Conservation (phyloP, 37 sponge, comb jelly and placozoan species). For the Cliona cf. orientalis region DNA sequence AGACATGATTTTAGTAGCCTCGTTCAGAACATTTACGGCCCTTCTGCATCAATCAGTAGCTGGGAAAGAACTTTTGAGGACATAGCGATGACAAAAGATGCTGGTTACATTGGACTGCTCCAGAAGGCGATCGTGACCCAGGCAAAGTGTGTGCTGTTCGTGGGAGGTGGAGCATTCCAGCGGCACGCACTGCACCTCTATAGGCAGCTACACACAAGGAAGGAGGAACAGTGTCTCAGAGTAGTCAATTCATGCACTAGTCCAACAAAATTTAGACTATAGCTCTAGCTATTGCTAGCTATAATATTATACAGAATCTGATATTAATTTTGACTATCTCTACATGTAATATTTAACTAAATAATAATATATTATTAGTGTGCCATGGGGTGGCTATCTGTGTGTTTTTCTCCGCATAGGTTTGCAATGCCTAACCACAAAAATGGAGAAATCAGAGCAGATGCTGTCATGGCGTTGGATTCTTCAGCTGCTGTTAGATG, state of each 20-base stretch:
- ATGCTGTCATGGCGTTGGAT: background rate
- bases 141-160: slow-evolving; percentile 55
- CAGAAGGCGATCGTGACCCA: slow-evolving; percentile 32
- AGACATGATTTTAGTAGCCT: background rate
- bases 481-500: background rate
- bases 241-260: slow-evolving; percentile 30
- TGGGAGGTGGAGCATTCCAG: slow-evolving; percentile 56
- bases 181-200: slow-evolving; percentile 45
- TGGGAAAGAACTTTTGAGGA: slow-evolving; percentile 42
- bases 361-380: too few relatives aligned
- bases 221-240: slow-evolving; percentile 9
- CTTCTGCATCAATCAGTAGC: background rate
- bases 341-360: background rate
- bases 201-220: slow-evolving; percentile 9
- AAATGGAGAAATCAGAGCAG: too few relatives aligned
- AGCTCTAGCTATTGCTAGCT: background rate
- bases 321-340: background rate
- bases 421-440: too few relatives aligned
- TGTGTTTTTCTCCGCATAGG: too few relatives aligned
- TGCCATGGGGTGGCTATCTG: too few relatives aligned
- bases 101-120: slow-evolving; percentile 46
- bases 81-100: slow-evolving; percentile 13
- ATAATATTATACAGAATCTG: too few relatives aligned
- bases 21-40: slow-evolving; percentile 21
- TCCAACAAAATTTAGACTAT: slow-evolving; percentile 11